phyloP scores from a whole-genome alignment of 2,888 invertebrate genomes.

The Erebia palarica region DNA sequence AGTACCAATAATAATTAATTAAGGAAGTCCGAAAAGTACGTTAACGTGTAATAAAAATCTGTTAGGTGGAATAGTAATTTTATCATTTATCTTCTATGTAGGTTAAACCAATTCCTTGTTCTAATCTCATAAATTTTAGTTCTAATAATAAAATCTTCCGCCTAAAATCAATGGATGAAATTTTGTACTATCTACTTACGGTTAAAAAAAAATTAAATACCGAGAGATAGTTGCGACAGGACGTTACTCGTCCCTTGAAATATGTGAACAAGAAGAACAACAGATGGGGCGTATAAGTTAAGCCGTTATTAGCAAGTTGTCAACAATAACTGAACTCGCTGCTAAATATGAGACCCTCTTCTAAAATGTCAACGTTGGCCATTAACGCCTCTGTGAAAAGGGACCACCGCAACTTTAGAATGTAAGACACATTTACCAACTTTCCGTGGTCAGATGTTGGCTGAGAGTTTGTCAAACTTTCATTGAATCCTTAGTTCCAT shows the following conservation, averaged over 20 bases:
- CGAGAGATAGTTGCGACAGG: neutral
- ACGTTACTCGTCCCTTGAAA: neutral
- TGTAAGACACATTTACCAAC: conserved; percentile 21
- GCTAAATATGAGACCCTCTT: conserved; percentile 21
- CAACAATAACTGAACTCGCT: conserved; percentile 14
- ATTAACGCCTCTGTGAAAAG: conserved; percentile 15
- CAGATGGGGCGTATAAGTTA: conserved; percentile 1
- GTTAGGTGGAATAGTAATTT: too few relatives aligned
- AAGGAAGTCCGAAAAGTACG: too few relatives aligned
- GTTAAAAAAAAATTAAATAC: too few relatives aligned
- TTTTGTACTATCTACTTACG: too few relatives aligned
- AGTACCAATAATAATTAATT: too few relatives aligned
- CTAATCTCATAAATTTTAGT: too few relatives aligned
- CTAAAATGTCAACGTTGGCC: conserved; percentile 15
- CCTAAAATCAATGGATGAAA: too few relatives aligned
- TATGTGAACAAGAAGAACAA: conserved; percentile 1
- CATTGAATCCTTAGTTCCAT: neutral
- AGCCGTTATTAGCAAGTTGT: conserved; percentile 13
- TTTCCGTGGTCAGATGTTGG: conserved; percentile 10
- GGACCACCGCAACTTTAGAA: conserved; percentile 22
- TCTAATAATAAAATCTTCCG: too few relatives aligned
- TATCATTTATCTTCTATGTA: too few relatives aligned
- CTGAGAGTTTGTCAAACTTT: conserved; percentile 13
- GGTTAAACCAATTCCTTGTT: too few relatives aligned
- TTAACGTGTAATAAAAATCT: too few relatives aligned